Base-by-base conservation (phyloP, 2,113 vertebrate genomes). In the Channa maculata region DNA sequence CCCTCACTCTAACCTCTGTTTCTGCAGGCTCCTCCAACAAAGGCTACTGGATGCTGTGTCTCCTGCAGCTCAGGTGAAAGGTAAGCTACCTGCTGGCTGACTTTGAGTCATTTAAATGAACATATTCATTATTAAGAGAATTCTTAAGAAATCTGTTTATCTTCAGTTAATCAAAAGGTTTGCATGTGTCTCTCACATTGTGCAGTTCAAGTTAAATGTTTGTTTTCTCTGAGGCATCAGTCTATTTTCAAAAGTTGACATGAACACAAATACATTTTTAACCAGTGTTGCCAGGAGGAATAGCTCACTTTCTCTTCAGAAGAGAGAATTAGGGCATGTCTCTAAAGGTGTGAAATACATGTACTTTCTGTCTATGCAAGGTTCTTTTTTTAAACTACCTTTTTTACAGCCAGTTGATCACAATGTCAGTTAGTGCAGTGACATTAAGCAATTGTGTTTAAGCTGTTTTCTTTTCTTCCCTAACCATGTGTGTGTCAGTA, bases 1-100 rank as follows among this genome's bases (percentile, higher is more conserved):
- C 80, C 68, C 61, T 76, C 65, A 77, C 75, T 79, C 71, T 45
- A 45, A 65, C 58, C 63, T 79, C 64, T 72, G 33, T 83, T 6
- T 71, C 34, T 71, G 53, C 77, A 51, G 68, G 80, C 63, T 52
- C 79, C 79, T 86, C 74, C 71, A 65, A 80, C 85, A 62, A 65
- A 86, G 76, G 86, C 73, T 67, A 70, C 84, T 91, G 84, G 76
- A 93, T 93, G 92, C 34, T 5, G 88, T 74, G 76, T 79, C 68
- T 77, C 72, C 79, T 77, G 79, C 36, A 4, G 78, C 65, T 84
- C 82, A 88, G 89, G 84, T 90, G 84, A 92, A 93, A 92, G 91
- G 92, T 93, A 92, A 91, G 88, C 13, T 69, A 39, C 46, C 54
- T 65, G 55, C 38, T 41, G 24, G 24, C 24, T 24, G 24, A 24